Evolutionary conservation across 2,797 vertebrate genomes (phyloP), one percentile per base, ranked within the genome.

Genomic region (Diceros bicornis): DNA sequence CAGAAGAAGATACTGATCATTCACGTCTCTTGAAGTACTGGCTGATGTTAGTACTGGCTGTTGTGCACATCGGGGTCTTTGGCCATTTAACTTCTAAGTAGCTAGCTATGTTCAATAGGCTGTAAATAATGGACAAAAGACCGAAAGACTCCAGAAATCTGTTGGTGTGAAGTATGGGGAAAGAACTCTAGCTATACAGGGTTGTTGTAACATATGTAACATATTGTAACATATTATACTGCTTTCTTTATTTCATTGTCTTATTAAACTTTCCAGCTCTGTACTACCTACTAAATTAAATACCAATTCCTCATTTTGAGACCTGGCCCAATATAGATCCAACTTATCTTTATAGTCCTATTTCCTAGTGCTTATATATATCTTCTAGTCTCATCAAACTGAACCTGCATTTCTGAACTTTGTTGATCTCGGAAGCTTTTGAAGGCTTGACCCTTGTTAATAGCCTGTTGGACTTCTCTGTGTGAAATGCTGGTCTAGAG

Each of bases 371-470:
- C 50, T 52, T 72, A 21, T 83, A 3, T 78, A 14, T 64, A 3
- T 59, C 25, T 59, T 92, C 20, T 57, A 27, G 1, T 78, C 3
- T 59, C n/a, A 85, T n/a, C 27, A 66, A 1, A 89, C 27, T 62
- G 23, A 47, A 34, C 9, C 2, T 69, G 11, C 17, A 21, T 85
- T 62, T 88, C 91, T 85, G 59, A 79, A 41, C 32, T 69, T 61
- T 25, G 29, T 75, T 91, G 25, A 82, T 57, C 7, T 94, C 62
- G 9, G 89, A 92, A 41, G 2, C 6, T 82, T 88, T 92, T 71
- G 82, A 89, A 79, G 32, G 27, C 69, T 94, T 90, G 69, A 77
- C 62, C 41, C 37, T 82, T 72, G 68, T 92, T 86, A 90, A 61
- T 14, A 34, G 85, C 16, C 12, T 17, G 18, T 68, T 82, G 72